These are phyloP conservation scores for Nephrotoma guestfalica DNA, from an alignment of 2,888 invertebrate genomes.

Conservation along the genomic window DNA sequence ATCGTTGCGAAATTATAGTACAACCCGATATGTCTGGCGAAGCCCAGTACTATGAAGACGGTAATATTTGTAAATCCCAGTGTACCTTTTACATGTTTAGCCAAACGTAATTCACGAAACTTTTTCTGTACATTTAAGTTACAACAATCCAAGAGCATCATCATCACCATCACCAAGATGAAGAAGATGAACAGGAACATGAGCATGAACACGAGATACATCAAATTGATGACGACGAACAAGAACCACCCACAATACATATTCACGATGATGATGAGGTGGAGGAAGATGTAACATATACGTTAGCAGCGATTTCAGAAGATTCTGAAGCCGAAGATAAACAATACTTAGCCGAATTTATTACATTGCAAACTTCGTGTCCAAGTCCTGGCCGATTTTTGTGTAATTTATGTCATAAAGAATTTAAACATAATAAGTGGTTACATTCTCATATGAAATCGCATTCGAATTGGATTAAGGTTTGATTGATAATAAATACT, in stretches of 20 bases:
- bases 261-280: conserved; percentile 16
- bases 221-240: neutral
- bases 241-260: neutral
- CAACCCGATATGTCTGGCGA: conserved; percentile 23
- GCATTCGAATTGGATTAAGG: conserved; percentile 46
- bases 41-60: conserved; percentile 26
- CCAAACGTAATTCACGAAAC: neutral
- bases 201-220: neutral
- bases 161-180: neutral
- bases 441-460: conserved; percentile 46
- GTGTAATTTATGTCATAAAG: conserved; percentile 46
- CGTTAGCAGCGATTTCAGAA: conserved; percentile 13
- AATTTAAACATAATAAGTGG: conserved; percentile 46
- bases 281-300: conserved; percentile 14
- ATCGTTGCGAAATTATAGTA: conserved; percentile 22
- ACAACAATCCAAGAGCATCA: conserved; percentile 4
- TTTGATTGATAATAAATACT: conserved; percentile 5
- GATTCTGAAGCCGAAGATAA: conserved; percentile 17
- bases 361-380: conserved; percentile 36
- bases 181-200: neutral
- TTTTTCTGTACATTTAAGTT: neutral
- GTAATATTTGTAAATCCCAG: neutral
- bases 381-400: conserved; percentile 42
- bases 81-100: neutral
- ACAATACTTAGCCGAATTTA: conserved; percentile 25